Evolutionary conservation across 2,888 invertebrate species (phyloP), one percentile per base, ranked within the genome.

Genomic region (Heliconius sara): DNA sequence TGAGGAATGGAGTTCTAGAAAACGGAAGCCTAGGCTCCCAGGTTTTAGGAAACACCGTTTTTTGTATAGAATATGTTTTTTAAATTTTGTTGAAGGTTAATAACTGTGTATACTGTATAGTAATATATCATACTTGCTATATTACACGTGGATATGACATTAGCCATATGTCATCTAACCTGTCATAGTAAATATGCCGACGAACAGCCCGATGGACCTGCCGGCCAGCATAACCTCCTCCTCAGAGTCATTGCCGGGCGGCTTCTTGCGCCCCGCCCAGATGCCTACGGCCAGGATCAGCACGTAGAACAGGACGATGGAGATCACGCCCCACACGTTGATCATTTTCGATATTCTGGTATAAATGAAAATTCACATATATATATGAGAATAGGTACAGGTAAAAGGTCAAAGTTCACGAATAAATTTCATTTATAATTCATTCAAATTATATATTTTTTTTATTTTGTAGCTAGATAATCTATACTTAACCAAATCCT

Each of bases 151-250:
- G 3, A 68, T n/a, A 16, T 13, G 25, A 25, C 25, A 16, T 7
- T 25, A 3, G 70, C 25, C 63, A 9, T 13, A 47, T 43, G 27
- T 66, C 10, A 66, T 27, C 65, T 22, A 90, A 98, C 98, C 98
- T 90, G 99, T 99, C 99, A 99, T 99, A 52, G 99, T 99, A 90
- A 99, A 99, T 87, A 99, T 98, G 73, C 99, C 99, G 80, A 99
- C 99, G 90, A 99, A 97, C 76, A 99, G 96, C 10, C 99, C 98
- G 88, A 99, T 99, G 90, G 99, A 99, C 81, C 99, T 96, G 13
- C 99, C 99, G 0, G 99, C 99, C 90, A 99, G 95, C 99, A 99
- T 99, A 80, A 99, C 99, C 94, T 99, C 99, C 94, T 99, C 99
- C 91, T 98, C 98, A 77, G 98, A 98, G 93, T 98, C 97, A 95